Evolutionary conservation across 23 tunicate species (phyloP).

Genomic region (Styela plicata): DNA sequence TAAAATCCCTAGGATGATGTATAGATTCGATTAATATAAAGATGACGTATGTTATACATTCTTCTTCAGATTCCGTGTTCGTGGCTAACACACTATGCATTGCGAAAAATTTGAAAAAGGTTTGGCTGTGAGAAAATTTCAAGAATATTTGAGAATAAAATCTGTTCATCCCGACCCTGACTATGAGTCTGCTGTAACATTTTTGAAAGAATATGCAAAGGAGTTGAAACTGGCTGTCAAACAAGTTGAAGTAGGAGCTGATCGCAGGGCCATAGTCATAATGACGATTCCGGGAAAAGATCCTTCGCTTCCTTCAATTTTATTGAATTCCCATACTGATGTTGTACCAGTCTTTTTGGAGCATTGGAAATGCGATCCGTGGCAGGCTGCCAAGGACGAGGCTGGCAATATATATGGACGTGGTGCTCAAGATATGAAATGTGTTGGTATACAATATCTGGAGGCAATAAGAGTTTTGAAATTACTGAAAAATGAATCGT

Average conservation of each 20-base stretch:
- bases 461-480: constrained; percentile 87
- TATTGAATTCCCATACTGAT: constrained; percentile 94
- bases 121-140: constrained; percentile 60
- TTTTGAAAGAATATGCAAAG: constrained; percentile 55
- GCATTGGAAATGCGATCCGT: constrained; percentile 91
- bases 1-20: no score
- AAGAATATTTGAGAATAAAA: constrained; percentile 81
- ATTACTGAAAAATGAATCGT: constrained; percentile 11
- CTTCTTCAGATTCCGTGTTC: no score
- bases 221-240: constrained; percentile 45
- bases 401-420: constrained; percentile 92
- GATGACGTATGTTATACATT: no score
- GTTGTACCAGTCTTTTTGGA: constrained; percentile 97
- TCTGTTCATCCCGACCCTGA: constrained; percentile 95
- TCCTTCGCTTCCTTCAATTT: constrained; percentile 70
- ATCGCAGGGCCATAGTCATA: constrained; percentile 34
- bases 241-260: not conserved
- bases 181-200: constrained; percentile 58
- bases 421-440: constrained; percentile 98
- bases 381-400: constrained; percentile 79
- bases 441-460: constrained; percentile 94
- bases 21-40: no score
- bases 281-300: constrained; percentile 78
- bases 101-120: constrained; percentile 18
- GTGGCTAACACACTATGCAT: not conserved